Percentiles rank a stretch among this genome's conserved stretches.
Conservation (phyloP, 2,797 vertebrate species). For the Brachyalestes nurse region DNA sequence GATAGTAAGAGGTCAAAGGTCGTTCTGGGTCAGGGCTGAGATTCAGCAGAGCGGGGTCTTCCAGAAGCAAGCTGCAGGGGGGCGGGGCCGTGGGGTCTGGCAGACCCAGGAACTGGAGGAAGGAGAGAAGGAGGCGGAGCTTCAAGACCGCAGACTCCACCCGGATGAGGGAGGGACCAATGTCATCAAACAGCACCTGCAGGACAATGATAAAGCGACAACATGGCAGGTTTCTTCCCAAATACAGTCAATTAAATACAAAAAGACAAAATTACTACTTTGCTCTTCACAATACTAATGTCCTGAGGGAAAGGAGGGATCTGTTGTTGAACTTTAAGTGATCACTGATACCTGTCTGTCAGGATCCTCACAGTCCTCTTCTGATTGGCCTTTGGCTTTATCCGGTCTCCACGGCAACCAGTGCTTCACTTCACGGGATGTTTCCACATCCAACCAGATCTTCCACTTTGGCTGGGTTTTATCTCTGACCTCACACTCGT, state of each 20-base stretch:
- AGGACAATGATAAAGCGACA: not conserved
- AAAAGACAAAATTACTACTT: no score
- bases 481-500: slow-evolving; percentile 88
- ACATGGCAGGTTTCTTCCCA: no score
- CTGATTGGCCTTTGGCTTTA: slow-evolving; percentile 86
- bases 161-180: slow-evolving; percentile 87
- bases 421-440: slow-evolving; percentile 85
- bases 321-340: not conserved
- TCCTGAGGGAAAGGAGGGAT: not conserved
- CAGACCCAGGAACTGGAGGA: slow-evolving; percentile 90
- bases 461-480: slow-evolving; percentile 82
- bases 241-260: no score
- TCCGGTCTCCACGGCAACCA: slow-evolving; percentile 97
- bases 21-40: slow-evolving; percentile 64
- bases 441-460: slow-evolving; percentile 89
- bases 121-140: slow-evolving; percentile 79
- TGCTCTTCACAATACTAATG: no score
- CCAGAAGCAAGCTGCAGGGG: slow-evolving; percentile 69
- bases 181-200: slow-evolving; percentile 94
- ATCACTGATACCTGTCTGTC: slow-evolving; percentile 94
- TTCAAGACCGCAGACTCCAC: slow-evolving; percentile 80
- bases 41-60: not conserved
- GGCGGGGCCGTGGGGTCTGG: slow-evolving; percentile 74
- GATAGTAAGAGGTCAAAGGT: slow-evolving; percentile 77
- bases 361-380: slow-evolving; percentile 96